Conservation (phyloP, 1,140 invertebrate species). For the Andricus grossulariae region DNA sequence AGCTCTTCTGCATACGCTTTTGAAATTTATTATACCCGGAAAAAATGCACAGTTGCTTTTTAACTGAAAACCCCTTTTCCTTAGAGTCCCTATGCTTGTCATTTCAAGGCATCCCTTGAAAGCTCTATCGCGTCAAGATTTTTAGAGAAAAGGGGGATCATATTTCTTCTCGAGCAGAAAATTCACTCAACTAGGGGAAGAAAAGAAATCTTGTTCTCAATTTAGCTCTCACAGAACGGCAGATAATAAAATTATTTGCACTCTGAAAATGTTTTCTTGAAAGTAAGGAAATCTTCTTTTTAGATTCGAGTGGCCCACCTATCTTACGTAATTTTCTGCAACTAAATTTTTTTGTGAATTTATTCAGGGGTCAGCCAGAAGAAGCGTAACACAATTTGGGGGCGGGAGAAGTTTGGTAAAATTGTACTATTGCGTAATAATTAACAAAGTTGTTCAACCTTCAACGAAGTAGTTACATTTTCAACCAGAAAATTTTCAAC, state of each 20-base stretch:
- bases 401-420: too few relatives aligned
- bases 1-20: not conserved
- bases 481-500: too few relatives aligned
- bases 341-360: too few relatives aligned
- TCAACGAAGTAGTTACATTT: too few relatives aligned
- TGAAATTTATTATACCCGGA: not conserved
- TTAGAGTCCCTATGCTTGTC: slow-evolving; percentile 14
- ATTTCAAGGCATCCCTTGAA: slow-evolving; percentile 17
- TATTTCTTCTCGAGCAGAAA: slow-evolving; percentile 17
- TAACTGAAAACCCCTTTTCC: not conserved
- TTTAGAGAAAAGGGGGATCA: slow-evolving; percentile 14
- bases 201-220: slow-evolving; percentile 2
- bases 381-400: too few relatives aligned
- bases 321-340: too few relatives aligned
- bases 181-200: slow-evolving; percentile 1
- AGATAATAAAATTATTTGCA: not conserved
- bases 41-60: not conserved
- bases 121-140: slow-evolving; percentile 12
- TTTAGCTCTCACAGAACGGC: not conserved
- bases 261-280: too few relatives aligned
- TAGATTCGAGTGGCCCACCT: too few relatives aligned
- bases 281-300: too few relatives aligned
- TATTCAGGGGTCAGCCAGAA: too few relatives aligned
- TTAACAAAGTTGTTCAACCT: too few relatives aligned
- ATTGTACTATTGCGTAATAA: too few relatives aligned